These are phyloP conservation scores for Elephas maximus DNA, from an alignment of 2,113 vertebrate genomes.

Conservation along the genomic window DNA sequence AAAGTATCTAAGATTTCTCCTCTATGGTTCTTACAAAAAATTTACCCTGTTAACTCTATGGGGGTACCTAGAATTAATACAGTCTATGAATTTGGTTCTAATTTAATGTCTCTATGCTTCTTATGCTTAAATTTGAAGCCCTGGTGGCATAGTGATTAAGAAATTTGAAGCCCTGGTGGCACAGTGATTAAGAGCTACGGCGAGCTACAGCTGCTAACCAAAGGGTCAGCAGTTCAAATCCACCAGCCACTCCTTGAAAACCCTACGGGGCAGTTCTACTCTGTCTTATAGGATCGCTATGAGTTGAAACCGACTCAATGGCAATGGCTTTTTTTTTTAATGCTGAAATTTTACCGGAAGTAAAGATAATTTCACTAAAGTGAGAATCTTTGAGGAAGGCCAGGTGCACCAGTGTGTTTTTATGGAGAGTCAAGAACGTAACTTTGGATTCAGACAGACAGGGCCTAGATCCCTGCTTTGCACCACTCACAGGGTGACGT, in stretches of 20 bases:
- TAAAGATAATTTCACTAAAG: conserved; percentile 45
- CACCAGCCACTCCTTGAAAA: too few relatives aligned
- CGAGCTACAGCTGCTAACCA: too few relatives aligned
- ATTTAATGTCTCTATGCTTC: neutral
- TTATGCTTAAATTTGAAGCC: neutral
- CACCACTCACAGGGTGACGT: neutral
- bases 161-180: too few relatives aligned
- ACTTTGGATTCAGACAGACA: neutral
- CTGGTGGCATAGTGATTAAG: too few relatives aligned
- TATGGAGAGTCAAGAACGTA: neutral
- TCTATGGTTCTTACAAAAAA: neutral
- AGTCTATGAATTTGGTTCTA: conserved; percentile 42
- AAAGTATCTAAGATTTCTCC: conserved; percentile 14
- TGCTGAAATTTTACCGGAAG: neutral
- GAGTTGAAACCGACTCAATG: too few relatives aligned
- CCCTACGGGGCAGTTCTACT: too few relatives aligned
- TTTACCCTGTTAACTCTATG: conserved; percentile 14
- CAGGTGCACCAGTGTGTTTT: neutral
- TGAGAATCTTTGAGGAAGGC: neutral
- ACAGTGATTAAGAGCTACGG: too few relatives aligned
- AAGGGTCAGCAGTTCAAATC: too few relatives aligned
- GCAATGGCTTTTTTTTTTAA: too few relatives aligned
- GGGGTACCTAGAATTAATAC: neutral
- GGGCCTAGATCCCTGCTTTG: neutral
- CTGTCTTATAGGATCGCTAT: too few relatives aligned